phyloP scores from a whole-genome alignment of 2,888 invertebrate species.

The Agriopis leucophaearia region DNA sequence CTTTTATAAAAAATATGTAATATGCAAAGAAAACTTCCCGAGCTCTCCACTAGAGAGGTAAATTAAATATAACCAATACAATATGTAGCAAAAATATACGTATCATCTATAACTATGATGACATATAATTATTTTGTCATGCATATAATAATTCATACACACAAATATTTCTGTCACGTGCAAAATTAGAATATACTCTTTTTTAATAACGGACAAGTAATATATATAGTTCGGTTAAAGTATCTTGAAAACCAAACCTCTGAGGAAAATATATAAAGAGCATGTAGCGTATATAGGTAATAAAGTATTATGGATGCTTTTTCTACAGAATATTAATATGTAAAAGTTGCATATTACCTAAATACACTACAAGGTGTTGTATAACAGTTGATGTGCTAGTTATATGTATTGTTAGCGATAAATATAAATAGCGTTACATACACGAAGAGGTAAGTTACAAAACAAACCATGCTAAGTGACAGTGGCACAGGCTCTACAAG shows the following conservation, averaged over 20 bases:
- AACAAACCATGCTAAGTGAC: conserved; percentile 81
- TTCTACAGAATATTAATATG: conserved; percentile 18
- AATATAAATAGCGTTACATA: conserved; percentile 50
- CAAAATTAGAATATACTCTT: conserved; percentile 49
- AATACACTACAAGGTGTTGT: conserved; percentile 41
- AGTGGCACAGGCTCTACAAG: conserved; percentile 83
- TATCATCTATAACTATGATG: conserved; percentile 58
- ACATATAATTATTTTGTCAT: conserved; percentile 63
- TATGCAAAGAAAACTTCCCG: conserved; percentile 76
- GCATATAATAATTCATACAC: conserved; percentile 68
- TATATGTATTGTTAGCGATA: conserved; percentile 46
- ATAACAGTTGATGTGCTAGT: conserved; percentile 45
- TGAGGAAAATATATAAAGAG: conserved; percentile 34
- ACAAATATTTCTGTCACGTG: conserved; percentile 77
- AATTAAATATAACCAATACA: conserved; percentile 60
- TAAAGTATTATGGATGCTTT: conserved; percentile 3
- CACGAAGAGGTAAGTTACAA: conserved; percentile 65
- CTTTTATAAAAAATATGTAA: conserved; percentile 64
- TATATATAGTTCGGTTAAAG: conserved; percentile 14
- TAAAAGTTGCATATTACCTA: conserved; percentile 26
- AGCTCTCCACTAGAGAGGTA: conserved; percentile 86
- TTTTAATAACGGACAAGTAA: conserved; percentile 24
- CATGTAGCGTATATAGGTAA: conserved; percentile 36
- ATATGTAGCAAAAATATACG: conserved; percentile 49
- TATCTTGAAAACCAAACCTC: conserved; percentile 26